These are phyloP conservation scores for Trogon melanurus DNA, from an alignment of 2,113 vertebrate genomes.

Conservation along the genomic window DNA sequence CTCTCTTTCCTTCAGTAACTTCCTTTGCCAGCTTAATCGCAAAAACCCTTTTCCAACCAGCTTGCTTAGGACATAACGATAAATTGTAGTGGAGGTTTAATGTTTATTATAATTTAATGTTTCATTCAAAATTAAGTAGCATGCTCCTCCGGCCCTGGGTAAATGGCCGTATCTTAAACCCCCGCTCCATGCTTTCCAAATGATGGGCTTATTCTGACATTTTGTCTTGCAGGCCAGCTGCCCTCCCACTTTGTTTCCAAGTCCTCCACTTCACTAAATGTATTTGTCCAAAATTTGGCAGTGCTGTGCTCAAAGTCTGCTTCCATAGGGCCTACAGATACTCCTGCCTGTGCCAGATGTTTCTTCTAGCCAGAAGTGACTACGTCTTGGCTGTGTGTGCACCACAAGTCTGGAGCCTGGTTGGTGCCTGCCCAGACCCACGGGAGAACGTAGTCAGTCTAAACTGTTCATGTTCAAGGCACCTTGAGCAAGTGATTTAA, in stretches of 20 bases:
- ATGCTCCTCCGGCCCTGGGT: background rate
- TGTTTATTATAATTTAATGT: constrained; percentile 51
- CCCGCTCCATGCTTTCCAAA: background rate
- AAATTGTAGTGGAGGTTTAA: constrained; percentile 23
- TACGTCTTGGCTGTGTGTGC: background rate
- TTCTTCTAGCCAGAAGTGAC: background rate
- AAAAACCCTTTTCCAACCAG: constrained; percentile 31
- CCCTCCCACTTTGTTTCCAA: background rate
- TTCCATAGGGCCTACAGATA: rapidly evolving
- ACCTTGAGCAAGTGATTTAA: background rate
- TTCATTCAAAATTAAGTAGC: constrained; percentile 62
- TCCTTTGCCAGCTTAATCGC: constrained; percentile 19
- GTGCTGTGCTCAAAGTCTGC: background rate
- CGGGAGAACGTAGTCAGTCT: background rate
- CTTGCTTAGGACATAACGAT: constrained; percentile 30
- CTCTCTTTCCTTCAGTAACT: constrained; percentile 13
- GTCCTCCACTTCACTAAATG: background rate
- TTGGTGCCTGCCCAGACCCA: background rate
- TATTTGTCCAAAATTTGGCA: background rate
- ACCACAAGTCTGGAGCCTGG: background rate
- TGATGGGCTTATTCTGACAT: background rate
- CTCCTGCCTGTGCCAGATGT: background rate
- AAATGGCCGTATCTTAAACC: background rate
- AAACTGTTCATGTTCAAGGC: background rate
- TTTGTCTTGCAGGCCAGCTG: background rate